Conservation (phyloP, 2,888 invertebrate species). For the Listrodromus nycthemerus region DNA sequence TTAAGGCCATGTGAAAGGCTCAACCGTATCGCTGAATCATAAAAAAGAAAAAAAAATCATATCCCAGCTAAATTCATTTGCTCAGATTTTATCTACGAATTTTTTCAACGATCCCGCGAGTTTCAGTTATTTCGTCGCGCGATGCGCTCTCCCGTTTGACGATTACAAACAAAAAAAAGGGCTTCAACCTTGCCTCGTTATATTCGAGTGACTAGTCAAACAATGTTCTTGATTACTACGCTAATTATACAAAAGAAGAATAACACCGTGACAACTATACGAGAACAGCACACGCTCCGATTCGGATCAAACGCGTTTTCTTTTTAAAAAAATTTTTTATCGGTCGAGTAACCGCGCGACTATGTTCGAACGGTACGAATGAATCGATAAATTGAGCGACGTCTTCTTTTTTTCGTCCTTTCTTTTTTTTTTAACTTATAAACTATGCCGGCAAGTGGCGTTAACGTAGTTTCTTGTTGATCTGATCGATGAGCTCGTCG, state of each 20-base stretch:
- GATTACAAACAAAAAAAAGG: neutral
- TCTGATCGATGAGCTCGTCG: constrained; percentile 92
- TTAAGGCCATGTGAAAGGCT: constrained; percentile 36
- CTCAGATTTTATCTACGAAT: constrained; percentile 6
- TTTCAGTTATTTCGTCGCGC: neutral
- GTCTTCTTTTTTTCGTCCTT: neutral
- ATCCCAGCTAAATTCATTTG: constrained; percentile 22
- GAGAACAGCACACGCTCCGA: constrained; percentile 27
- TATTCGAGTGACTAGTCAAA: constrained; percentile 6
- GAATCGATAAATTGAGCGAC: constrained; percentile 15
- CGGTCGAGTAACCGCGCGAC: neutral
- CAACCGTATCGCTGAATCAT: constrained; percentile 20
- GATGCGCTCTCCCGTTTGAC: neutral
- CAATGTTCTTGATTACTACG: neutral
- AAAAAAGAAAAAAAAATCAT: constrained; percentile 30
- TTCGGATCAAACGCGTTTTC: constrained; percentile 15
- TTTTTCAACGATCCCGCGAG: neutral
- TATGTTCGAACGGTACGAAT: constrained; percentile 9
- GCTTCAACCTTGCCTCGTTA: neutral
- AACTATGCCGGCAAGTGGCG: neutral
- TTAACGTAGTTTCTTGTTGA: constrained; percentile 88
- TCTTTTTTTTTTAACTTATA: neutral
- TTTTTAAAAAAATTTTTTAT: neutral
- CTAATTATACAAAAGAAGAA: constrained; percentile 24
- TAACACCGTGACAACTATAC: constrained; percentile 31